These are phyloP conservation scores for Microcebus lehilahytsara DNA, from an alignment of 2,113 vertebrate species.

Conservation along the genomic window DNA sequence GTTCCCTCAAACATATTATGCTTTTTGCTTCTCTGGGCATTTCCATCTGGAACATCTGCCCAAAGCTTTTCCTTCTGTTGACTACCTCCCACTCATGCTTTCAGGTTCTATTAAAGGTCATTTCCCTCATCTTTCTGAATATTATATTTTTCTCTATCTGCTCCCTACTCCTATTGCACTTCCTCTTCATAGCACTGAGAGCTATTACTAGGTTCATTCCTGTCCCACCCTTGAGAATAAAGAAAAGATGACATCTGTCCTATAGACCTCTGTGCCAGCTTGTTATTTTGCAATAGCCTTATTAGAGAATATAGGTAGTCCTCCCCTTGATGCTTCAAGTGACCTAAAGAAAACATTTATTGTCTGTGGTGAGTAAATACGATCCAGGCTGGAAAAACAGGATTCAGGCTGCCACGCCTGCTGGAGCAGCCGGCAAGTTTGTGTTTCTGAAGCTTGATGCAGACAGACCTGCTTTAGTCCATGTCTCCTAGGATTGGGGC, in stretches of 20 bases:
- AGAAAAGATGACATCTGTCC: neutral
- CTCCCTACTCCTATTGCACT: neutral
- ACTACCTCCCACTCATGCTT: neutral
- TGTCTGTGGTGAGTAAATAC: neutral
- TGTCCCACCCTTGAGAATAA: neutral
- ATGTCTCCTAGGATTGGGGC: neutral
- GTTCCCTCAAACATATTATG: neutral
- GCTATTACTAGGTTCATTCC: neutral
- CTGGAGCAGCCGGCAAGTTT: neutral
- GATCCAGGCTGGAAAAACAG: neutral
- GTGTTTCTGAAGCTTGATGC: neutral
- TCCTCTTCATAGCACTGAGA: neutral
- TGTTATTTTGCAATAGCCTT: neutral
- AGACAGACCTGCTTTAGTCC: neutral
- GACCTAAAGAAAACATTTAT: neutral
- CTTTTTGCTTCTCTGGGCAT: neutral
- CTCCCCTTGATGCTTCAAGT: neutral
- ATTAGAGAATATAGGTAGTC: neutral
- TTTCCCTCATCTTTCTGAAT: neutral
- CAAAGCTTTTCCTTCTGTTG: neutral
- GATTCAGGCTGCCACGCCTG: neutral
- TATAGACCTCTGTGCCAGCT: neutral
- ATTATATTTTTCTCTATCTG: neutral
- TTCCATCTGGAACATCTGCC: neutral
- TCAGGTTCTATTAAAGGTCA: neutral